These are phyloP conservation scores for Macropis europaea DNA, from an alignment of 2,888 invertebrate species.

Conservation along the genomic window DNA sequence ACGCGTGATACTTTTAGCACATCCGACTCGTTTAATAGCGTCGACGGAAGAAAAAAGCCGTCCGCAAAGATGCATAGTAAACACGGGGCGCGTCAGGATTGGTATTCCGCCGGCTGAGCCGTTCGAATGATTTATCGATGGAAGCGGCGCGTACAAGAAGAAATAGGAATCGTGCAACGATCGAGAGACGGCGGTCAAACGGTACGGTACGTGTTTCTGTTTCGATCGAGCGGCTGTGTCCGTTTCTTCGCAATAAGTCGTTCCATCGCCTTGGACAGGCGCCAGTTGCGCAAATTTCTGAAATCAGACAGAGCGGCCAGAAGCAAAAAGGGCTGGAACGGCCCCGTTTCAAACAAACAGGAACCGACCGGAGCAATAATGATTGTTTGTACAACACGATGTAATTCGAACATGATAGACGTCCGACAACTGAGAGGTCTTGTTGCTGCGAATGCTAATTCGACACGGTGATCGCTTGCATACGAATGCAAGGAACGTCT, in stretches of 20 bases:
- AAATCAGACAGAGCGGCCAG: slow-evolving; percentile 1
- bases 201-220: slow-evolving; percentile 14
- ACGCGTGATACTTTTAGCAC: not conserved
- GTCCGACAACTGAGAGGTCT: not conserved
- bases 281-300: slow-evolving; percentile 36
- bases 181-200: slow-evolving; percentile 1
- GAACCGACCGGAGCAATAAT: slow-evolving; percentile 24
- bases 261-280: slow-evolving; percentile 24
- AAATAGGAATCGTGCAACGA: not conserved
- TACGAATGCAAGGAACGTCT: too few relatives aligned
- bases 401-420: slow-evolving; percentile 15
- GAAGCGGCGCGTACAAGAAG: not conserved
- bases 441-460: not conserved
- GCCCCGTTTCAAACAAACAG: slow-evolving; percentile 46
- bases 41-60: not conserved
- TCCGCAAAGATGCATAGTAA: not conserved
- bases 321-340: not conserved
- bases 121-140: slow-evolving; percentile 23
- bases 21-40: not conserved
- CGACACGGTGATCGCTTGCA: slow-evolving; percentile 2
- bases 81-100: slow-evolving; percentile 5
- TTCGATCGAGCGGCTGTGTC: slow-evolving; percentile 16
- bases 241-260: slow-evolving; percentile 20
- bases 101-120: not conserved
- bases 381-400: slow-evolving; percentile 21